Evolutionary conservation across 2,113 vertebrate genomes (phyloP).

Genomic region (Anarhynchus alexandrinus): DNA sequence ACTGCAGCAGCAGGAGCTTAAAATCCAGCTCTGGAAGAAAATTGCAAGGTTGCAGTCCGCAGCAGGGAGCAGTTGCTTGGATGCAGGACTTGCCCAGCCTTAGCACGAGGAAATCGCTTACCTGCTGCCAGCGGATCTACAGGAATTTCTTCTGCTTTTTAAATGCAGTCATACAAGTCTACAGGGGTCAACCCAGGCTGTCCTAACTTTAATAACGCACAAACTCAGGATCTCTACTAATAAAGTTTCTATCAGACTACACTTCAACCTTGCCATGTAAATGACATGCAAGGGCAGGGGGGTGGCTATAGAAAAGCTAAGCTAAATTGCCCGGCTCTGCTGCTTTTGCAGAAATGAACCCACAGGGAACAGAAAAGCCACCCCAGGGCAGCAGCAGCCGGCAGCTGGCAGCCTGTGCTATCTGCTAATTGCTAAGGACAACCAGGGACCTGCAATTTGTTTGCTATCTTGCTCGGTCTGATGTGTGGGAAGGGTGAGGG

Average conservation of each 20-base stretch:
- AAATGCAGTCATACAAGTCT: background rate
- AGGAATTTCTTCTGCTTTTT: background rate
- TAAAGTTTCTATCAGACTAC: background rate
- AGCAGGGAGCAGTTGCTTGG: background rate
- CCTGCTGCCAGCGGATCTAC: background rate
- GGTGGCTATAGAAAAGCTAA: background rate
- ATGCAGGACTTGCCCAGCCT: background rate
- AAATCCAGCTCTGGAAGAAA: background rate
- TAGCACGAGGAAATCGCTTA: accelerated
- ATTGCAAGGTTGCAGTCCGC: background rate
- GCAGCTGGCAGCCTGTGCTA: background rate
- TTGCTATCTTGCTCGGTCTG: background rate
- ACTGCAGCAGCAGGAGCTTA: background rate
- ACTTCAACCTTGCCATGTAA: background rate
- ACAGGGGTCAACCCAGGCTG: background rate
- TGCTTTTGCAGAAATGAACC: background rate
- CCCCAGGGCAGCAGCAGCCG: background rate
- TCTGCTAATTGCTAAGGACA: background rate
- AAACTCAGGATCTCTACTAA: background rate
- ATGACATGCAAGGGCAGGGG: background rate
- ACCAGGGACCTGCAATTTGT: background rate
- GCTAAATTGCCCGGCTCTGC: background rate
- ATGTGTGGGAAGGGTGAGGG: background rate
- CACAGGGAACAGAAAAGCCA: background rate
- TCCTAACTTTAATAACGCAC: background rate